Conservation (phyloP, 2,113 vertebrate genomes). For the Pimephales promelas region DNA sequence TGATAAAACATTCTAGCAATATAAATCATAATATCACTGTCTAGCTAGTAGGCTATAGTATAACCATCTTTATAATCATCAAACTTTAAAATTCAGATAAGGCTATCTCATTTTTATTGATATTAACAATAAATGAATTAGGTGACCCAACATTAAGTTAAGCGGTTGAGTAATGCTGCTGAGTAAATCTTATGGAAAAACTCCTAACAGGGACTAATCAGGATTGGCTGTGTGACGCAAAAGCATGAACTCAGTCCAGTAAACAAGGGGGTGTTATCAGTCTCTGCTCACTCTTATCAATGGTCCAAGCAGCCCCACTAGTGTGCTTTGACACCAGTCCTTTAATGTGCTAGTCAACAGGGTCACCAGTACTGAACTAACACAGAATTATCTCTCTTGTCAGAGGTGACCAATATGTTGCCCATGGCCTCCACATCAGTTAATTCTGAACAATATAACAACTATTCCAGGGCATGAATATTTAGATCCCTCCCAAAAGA, state of each 20-base stretch:
- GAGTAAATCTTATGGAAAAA: conserved; percentile 34
- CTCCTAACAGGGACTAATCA: conserved; percentile 61
- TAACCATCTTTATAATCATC: neutral
- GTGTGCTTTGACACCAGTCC: conserved; percentile 51
- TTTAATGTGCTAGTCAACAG: conserved; percentile 53
- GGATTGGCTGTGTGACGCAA: conserved; percentile 62
- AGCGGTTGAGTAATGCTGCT: neutral
- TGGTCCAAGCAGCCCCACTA: conserved; percentile 38
- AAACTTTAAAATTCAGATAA: neutral
- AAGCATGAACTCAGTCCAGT: conserved; percentile 51
- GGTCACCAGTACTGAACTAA: conserved; percentile 29
- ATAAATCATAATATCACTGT: neutral
- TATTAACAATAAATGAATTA: neutral
- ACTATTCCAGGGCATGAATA: neutral
- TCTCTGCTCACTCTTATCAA: conserved; percentile 47
- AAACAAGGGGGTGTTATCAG: conserved; percentile 56
- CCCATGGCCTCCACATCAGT: conserved; percentile 25
- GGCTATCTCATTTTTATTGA: neutral
- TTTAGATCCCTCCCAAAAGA: neutral
- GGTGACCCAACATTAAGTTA: neutral
- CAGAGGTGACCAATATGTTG: conserved; percentile 50
- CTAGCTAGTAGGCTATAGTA: neutral
- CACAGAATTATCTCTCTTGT: conserved; percentile 41
- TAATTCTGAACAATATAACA: neutral
- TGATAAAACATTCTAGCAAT: neutral